phyloP scores from a whole-genome alignment of 2,888 invertebrate genomes.

The Nasonia oneida region DNA sequence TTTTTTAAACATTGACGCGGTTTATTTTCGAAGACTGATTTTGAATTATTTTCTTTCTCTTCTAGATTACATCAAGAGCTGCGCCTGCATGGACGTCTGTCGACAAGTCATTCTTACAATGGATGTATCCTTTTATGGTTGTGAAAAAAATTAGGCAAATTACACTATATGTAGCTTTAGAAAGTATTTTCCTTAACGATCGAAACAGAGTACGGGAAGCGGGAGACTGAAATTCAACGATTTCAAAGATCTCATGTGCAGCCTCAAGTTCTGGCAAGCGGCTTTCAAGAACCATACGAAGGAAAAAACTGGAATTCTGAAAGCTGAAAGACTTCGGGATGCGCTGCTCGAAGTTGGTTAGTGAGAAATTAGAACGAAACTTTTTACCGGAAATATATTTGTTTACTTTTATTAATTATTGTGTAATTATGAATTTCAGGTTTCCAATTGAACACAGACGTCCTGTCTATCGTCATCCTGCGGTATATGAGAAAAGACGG shows the following conservation, averaged over 20 bases:
- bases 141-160: not conserved
- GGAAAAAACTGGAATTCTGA: conserved; percentile 93
- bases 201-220: conserved; percentile 84
- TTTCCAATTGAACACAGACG: conserved; percentile 91
- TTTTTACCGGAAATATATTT: not conserved
- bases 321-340: conserved; percentile 91
- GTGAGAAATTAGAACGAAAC: conserved; percentile 63
- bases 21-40: not conserved
- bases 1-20: not conserved
- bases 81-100: conserved; percentile 95
- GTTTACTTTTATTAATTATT: conserved; percentile 35
- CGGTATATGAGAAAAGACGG: conserved; percentile 96
- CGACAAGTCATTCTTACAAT: conserved; percentile 93
- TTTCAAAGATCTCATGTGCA: conserved; percentile 95
- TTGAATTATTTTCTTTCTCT: conserved; percentile 20
- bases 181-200: conserved; percentile 66
- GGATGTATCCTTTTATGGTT: conserved; percentile 86
- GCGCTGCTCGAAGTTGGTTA: conserved; percentile 90
- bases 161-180: not conserved
- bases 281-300: conserved; percentile 94
- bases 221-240: conserved; percentile 91
- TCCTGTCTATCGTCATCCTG: conserved; percentile 89
- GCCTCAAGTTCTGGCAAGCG: conserved; percentile 94
- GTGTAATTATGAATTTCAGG: conserved; percentile 78
- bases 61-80: conserved; percentile 94